Base-by-base conservation (phyloP, 2,113 vertebrate species). In the Campylomormyrus numenius region DNA sequence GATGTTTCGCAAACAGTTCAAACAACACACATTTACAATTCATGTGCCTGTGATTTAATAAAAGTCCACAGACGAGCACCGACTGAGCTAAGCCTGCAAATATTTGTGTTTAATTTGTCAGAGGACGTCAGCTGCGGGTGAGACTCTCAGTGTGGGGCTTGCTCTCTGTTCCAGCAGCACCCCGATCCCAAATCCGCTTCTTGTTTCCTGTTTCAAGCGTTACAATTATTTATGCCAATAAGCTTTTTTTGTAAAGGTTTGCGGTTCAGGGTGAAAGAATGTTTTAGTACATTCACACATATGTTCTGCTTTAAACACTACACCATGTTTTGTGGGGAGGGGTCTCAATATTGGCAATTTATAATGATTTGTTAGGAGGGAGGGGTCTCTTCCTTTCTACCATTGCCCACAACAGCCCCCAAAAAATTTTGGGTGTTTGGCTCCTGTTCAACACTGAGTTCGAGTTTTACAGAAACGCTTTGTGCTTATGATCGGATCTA, bases 41-140 rank as follows among this genome's bases (percentile, higher is more conserved):
- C 70, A 80, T 83, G 17, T 6, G 27, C 35, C 74, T 89, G 74
- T 84, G 58, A 89, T 85, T 84, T 53, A 85, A 89, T 85, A 89
- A 85, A 17, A 24, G 35, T 24, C 27, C 27, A 83, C 19, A 56
- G 56, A 84, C 17, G 4, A 56, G 49, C 35, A 58, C 27, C n/a
- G 21, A 3, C 3, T 66, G 74, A 89, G 49, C 48, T 35, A 39
- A 89, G 17, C 19, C 27, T 17, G 50, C 49, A 89, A 85, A 89
- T 89, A 89, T 85, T 89, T 89, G 77, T 84, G 42, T 31, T 85
- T 85, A 84, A 89, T 58, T 85, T 77, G 49, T 58, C 74, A 89
- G 39, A 80, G n/a, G 53, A 45, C 56, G 39, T 46, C 89, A 85
- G 77, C 19, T 24, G 1, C 3, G 5, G 85, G 85, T 27, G 48